These are phyloP conservation scores for Drosophila ercepeae DNA, from an alignment of 1,140 invertebrate genomes.

Conservation along the genomic window DNA sequence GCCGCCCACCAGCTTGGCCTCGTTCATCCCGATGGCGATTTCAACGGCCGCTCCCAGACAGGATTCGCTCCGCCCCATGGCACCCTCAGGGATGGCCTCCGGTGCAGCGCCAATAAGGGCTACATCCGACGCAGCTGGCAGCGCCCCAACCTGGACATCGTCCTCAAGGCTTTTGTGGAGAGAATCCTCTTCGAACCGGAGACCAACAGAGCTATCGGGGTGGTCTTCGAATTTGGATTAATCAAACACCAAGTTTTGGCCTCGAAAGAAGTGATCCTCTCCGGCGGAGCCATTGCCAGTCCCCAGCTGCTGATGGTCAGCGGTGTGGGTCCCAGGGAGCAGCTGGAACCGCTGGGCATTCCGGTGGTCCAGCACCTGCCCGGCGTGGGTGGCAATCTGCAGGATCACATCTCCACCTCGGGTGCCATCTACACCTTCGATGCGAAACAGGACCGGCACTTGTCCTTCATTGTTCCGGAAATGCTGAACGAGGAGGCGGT, in stretches of 20 bases:
- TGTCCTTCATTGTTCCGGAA: slow-evolving; percentile 87
- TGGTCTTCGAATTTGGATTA: slow-evolving; percentile 86
- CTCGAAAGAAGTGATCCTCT: slow-evolving; percentile 89
- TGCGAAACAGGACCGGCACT: slow-evolving; percentile 83
- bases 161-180: slow-evolving; percentile 87
- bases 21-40: slow-evolving; percentile 87
- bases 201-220: slow-evolving; percentile 86
- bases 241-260: slow-evolving; percentile 84
- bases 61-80: slow-evolving; percentile 90
- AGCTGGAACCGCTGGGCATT: slow-evolving; percentile 85
- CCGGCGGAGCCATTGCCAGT: slow-evolving; percentile 89
- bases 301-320: slow-evolving; percentile 93
- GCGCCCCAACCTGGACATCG: slow-evolving; percentile 90
- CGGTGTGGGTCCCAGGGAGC: slow-evolving; percentile 88
- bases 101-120: slow-evolving; percentile 92
- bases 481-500: slow-evolving; percentile 85
- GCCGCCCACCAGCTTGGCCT: slow-evolving; percentile 85
- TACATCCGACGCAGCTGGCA: slow-evolving; percentile 89
- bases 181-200: slow-evolving; percentile 87
- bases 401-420: slow-evolving; percentile 89
- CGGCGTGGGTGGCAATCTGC: slow-evolving; percentile 92
- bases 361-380: slow-evolving; percentile 85
- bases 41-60: slow-evolving; percentile 90
- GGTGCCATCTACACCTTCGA: slow-evolving; percentile 86
- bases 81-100: slow-evolving; percentile 91